Conservation (phyloP, 2,797 vertebrate genomes). For the Distichodus sexfasciatus region DNA sequence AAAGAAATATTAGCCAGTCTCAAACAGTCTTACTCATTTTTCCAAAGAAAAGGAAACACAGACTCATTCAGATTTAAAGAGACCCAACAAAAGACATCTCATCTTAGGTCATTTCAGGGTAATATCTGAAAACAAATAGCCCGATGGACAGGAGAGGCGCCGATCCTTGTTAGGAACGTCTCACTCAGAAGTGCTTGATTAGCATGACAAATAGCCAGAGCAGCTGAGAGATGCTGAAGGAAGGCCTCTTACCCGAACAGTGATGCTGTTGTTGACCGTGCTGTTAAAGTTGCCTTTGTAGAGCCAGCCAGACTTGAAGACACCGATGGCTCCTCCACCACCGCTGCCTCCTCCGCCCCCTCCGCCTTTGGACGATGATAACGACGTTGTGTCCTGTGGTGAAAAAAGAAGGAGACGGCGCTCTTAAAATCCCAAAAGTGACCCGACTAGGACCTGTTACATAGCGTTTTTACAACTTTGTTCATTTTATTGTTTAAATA, state of each 20-base stretch:
- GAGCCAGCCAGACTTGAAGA: constrained; percentile 96
- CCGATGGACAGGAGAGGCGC: background rate
- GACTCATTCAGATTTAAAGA: too few relatives aligned
- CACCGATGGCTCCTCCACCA: constrained; percentile 71
- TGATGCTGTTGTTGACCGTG: constrained; percentile 96
- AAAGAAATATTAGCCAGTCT: too few relatives aligned
- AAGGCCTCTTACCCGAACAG: constrained; percentile 92
- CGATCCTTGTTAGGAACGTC: background rate
- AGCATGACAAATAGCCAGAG: background rate
- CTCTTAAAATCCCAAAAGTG: too few relatives aligned
- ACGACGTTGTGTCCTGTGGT: constrained; percentile 92
- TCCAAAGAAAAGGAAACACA: too few relatives aligned
- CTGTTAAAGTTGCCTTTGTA: constrained; percentile 99
- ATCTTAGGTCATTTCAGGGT: too few relatives aligned
- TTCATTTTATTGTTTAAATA: too few relatives aligned
- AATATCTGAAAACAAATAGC: too few relatives aligned
- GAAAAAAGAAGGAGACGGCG: constrained; percentile 9
- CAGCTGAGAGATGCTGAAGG: background rate
- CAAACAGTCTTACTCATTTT: too few relatives aligned
- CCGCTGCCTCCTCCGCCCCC: constrained; percentile 74
- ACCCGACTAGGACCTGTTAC: too few relatives aligned
- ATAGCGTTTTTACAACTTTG: too few relatives aligned
- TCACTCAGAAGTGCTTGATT: constrained; percentile 6
- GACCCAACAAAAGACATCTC: too few relatives aligned
- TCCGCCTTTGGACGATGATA: constrained; percentile 97